These are phyloP conservation scores for Sebastolobus alascanus DNA, from an alignment of 2,797 vertebrate species.

Conservation along the genomic window DNA sequence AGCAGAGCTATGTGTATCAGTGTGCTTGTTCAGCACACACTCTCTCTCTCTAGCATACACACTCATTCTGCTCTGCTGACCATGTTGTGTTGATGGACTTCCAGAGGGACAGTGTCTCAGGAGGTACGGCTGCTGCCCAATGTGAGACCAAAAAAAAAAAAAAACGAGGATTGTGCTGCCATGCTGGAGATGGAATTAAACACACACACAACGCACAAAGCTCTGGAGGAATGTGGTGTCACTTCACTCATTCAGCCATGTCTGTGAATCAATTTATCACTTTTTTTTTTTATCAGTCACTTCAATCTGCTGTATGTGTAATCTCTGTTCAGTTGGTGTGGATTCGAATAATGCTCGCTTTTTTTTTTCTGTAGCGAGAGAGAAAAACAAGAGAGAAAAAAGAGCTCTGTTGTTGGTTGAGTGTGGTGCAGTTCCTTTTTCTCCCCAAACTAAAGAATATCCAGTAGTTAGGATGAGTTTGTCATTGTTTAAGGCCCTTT, in stretches of 20 bases:
- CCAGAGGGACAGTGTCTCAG: constrained; percentile 58
- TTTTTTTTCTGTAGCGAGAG: constrained; percentile 5
- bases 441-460: constrained; percentile 49
- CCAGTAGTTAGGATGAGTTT: constrained; percentile 53
- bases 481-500: constrained; percentile 66
- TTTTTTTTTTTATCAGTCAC: constrained; percentile 60
- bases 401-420: constrained; percentile 14
- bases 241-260: constrained; percentile 72
- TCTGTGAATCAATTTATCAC: constrained; percentile 72
- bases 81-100: constrained; percentile 73
- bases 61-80: constrained; percentile 68
- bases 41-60: neutral
- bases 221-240: constrained; percentile 65
- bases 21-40: constrained; percentile 74
- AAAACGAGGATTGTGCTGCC: constrained; percentile 46
- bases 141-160: constrained; percentile 33
- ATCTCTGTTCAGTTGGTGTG: constrained; percentile 49
- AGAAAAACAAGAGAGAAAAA: constrained; percentile 5
- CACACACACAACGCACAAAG: constrained; percentile 32
- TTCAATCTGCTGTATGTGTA: constrained; percentile 60
- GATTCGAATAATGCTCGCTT: constrained; percentile 48
- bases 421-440: constrained; percentile 38
- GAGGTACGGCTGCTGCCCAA: constrained; percentile 52
- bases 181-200: constrained; percentile 66
- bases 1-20: constrained; percentile 45